Evolutionary conservation across 2,888 invertebrate species (phyloP), one percentile per base, ranked within the genome.

Genomic region (Hymenopus coronatus): DNA sequence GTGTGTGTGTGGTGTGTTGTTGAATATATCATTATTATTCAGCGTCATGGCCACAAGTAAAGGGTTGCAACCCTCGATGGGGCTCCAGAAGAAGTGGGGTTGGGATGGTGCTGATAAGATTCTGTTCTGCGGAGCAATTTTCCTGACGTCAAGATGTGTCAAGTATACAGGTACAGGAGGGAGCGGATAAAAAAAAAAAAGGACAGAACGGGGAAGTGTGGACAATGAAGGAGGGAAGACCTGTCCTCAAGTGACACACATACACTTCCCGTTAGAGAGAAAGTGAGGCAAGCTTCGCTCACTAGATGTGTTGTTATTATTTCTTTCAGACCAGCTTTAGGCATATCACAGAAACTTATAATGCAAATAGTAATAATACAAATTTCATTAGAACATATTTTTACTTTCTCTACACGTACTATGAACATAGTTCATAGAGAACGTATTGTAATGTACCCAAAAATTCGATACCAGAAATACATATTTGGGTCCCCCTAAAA

Each of bases 21-120:
- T 82, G 82, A 82, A 82, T 87, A 82, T 87, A 87, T 87, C 87
- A 87, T 87, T 87, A 87, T 87, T 87, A 87, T 87, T 87, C 87
- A 87, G 87, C 87, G 87, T 87, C 87, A 87, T 87, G 87, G 54
- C 87, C 87, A 87, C 87, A 87, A 87, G 87, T 87, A 87, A 87
- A 87, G 87, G 87, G 87, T 87, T 87, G 82, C 82, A 33, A 87
- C 87, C 87, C 87, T 70, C 54, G 54, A 70, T 25, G 54, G 25
- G 54, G 54, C 54, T 70, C 54, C 54, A 70, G 54, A 20, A 70
- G 54, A 70, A 70, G 54, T 70, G 54, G 54, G 54, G 54, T 70
- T 70, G 54, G 54, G 54, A 70, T 70, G 54, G 54, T 70, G 25
- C 54, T 70, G 54, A 70, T 70, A 70, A 70, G 54, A 70, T 70